Base-by-base conservation (phyloP, 2,797 vertebrate species). In the Anabacerthia variegaticeps region DNA sequence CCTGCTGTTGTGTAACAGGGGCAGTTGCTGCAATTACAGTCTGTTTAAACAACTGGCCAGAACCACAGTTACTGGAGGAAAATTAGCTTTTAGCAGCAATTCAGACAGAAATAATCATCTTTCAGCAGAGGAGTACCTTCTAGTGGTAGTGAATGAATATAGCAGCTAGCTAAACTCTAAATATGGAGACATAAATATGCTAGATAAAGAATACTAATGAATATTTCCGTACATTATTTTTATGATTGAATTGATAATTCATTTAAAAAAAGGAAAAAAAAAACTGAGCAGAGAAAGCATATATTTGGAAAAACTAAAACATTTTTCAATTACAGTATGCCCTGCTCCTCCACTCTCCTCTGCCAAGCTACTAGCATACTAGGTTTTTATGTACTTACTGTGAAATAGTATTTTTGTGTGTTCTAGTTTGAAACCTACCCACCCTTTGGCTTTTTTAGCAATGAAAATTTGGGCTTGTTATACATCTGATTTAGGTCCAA, bases 71-170 rank as follows among this genome's bases (percentile, higher is more conserved):
- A 48, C 13, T 6, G 14, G 66, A 49, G 66, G 43, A 88, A 93
- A 93, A 85, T 58, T 32, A 56, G 58, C 54, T 85, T 79, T 77
- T 61, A 85, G 77, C 66, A 77, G 56, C 44, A 61, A 39, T 85
- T 67, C 39, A 63, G 69, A 19, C 28, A 78, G 80, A 67, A 93
- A 39, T 74, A 74, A 83, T 75, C 66, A 13, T 94, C 69, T 88
- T 93, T 81, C 66, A 76, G 52, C 71, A 43, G 82, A 95, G 66
- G 82, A 93, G 95, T 95, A 88, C 95, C 95, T 88, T 95, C 95
- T 97, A 96, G 96, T 92, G 95, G 92, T 88, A 27, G 34, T 44
- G 9, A 75, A 19, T 76, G 67, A 86, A 36, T 52, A 88, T 30
- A 48, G 28, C 92, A 93, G 46, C 26, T 71, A 36, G n/a, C 62